Evolutionary conservation across 2,888 invertebrate species (phyloP).

Genomic region (Drosophila sordidula): DNA sequence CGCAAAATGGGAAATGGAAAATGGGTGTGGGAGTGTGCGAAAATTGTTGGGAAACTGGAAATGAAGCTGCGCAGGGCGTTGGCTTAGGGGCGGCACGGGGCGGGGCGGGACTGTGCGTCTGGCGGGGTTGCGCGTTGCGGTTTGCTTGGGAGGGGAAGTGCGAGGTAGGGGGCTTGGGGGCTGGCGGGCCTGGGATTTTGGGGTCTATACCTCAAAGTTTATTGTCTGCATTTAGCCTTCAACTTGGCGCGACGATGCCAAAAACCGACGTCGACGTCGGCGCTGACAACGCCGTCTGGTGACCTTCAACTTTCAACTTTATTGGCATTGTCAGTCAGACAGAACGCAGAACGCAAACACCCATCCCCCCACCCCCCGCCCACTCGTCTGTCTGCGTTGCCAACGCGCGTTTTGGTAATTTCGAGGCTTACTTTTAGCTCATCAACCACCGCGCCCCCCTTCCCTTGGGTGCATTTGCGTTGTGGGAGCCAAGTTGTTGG

Average conservation of each 20-base stretch:
- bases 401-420: slow-evolving; percentile 73
- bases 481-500: slow-evolving; percentile 4
- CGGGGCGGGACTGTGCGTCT: slow-evolving; percentile 22
- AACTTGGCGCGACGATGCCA: slow-evolving; percentile 59
- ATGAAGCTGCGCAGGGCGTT: slow-evolving; percentile 55
- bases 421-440: slow-evolving; percentile 58
- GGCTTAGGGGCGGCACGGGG: not conserved
- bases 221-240: slow-evolving; percentile 53
- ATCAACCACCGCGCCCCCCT: not conserved
- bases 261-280: slow-evolving; percentile 58
- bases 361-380: not conserved
- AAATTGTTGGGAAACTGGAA: slow-evolving; percentile 10
- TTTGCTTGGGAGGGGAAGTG: not conserved
- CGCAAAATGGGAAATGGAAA: not conserved
- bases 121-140: slow-evolving; percentile 8
- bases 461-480: not conserved
- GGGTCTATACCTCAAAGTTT: slow-evolving; percentile 57
- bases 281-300: slow-evolving; percentile 69
- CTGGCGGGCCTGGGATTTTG: not conserved
- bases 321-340: slow-evolving; percentile 74
- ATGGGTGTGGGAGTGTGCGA: not conserved
- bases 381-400: slow-evolving; percentile 43
- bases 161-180: not conserved
- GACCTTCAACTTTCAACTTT: slow-evolving; percentile 83
- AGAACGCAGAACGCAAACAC: not conserved